These are phyloP conservation scores for Passer domesticus DNA, from an alignment of 2,113 vertebrate species.

Conservation along the genomic window DNA sequence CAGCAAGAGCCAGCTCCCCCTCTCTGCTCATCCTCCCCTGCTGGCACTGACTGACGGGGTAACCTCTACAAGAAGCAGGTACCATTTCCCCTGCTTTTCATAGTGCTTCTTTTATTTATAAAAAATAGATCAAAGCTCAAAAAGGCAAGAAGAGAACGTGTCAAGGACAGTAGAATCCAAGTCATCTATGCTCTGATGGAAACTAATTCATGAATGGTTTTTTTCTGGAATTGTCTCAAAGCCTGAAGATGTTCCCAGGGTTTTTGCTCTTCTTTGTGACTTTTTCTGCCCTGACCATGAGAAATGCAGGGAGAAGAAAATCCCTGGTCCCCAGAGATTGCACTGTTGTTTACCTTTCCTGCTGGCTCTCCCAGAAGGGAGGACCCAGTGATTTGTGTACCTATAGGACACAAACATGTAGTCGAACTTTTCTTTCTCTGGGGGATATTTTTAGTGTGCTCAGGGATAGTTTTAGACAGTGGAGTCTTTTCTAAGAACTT, in stretches of 20 bases:
- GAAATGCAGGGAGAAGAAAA: not conserved
- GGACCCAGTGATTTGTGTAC: not conserved
- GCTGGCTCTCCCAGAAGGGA: not conserved
- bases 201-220: not conserved
- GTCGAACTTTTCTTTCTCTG: not conserved
- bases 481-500: not conserved
- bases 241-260: not conserved
- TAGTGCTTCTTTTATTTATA: not conserved
- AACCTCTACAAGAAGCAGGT: not conserved
- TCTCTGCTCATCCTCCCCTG: not conserved
- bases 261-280: not conserved
- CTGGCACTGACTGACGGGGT: not conserved
- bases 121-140: not conserved
- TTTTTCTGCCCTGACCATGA: not conserved
- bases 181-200: not conserved
- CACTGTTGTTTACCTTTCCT: not conserved
- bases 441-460: not conserved
- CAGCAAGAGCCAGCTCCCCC: not conserved
- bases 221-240: not conserved
- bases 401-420: not conserved
- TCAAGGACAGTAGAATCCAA: not conserved
- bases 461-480: not conserved
- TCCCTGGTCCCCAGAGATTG: not conserved
- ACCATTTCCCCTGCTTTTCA: not conserved
- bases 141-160: not conserved